Conservation (phyloP, 1,140 invertebrate species). For the Aphis craccivora region DNA sequence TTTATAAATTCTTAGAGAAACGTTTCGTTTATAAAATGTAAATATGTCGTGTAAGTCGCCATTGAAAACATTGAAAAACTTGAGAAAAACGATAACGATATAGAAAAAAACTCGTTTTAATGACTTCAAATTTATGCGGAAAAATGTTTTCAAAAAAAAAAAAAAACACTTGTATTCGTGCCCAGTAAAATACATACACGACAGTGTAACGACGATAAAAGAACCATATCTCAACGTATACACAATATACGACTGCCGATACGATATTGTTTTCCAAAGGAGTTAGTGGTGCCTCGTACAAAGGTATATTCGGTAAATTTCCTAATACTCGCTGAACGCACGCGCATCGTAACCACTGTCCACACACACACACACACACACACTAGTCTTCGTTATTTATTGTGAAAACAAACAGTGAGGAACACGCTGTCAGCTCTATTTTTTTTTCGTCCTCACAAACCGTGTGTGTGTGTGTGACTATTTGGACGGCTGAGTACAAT, state of each 20-base stretch:
- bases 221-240: neutral
- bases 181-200: neutral
- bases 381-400: neutral
- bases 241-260: too few species aligned
- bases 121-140: neutral
- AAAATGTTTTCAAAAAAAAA: neutral
- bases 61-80: neutral
- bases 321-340: neutral
- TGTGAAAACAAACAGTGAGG: neutral
- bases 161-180: neutral
- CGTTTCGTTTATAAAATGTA: neutral
- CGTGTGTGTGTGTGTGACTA: neutral
- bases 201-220: neutral
- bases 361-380: neutral
- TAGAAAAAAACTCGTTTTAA: neutral
- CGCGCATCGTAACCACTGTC: neutral
- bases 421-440: neutral
- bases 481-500: neutral
- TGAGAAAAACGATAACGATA: too few species aligned
- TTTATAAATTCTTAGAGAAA: neutral
- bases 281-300: neutral
- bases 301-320: neutral
- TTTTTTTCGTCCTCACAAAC: neutral
- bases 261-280: neutral
- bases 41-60: neutral